Conservation (phyloP, 2,113 vertebrate genomes). For the Mormoops blainvillei region DNA sequence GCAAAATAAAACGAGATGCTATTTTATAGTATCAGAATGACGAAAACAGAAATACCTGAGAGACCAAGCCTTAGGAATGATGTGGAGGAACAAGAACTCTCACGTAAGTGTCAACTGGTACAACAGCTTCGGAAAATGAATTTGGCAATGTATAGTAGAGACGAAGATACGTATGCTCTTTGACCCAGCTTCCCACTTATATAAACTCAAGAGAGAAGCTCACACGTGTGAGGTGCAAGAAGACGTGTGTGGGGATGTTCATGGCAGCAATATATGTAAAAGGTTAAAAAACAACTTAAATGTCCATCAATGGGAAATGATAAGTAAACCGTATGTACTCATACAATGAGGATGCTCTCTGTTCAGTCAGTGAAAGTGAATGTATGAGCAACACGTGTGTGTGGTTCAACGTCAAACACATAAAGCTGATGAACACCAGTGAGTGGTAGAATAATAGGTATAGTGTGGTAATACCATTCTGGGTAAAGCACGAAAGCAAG, state of each 20-base stretch:
- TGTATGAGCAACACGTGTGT: not conserved
- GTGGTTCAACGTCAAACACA: not conserved
- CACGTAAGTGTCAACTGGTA: not conserved
- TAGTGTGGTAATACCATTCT: not conserved
- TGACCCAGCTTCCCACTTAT: not conserved
- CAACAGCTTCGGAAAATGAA: not conserved
- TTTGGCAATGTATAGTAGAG: not conserved
- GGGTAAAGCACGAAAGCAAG: not conserved
- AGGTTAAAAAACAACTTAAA: not conserved
- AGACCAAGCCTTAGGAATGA: not conserved
- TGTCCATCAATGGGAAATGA: not conserved
- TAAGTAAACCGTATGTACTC: not conserved
- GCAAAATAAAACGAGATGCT: not conserved
- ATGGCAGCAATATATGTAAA: not conserved
- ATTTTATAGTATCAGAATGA: not conserved
- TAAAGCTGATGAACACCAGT: not conserved
- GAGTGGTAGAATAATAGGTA: not conserved
- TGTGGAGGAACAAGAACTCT: not conserved
- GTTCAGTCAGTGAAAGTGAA: not conserved
- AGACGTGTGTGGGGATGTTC: not conserved
- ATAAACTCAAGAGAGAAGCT: not conserved
- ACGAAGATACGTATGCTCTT: not conserved
- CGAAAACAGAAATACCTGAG: not conserved
- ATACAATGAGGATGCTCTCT: not conserved
- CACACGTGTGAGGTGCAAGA: not conserved